Evolutionary conservation across 2,113 vertebrate species (phyloP).

Genomic region (Nothobranchius kuhntae): DNA sequence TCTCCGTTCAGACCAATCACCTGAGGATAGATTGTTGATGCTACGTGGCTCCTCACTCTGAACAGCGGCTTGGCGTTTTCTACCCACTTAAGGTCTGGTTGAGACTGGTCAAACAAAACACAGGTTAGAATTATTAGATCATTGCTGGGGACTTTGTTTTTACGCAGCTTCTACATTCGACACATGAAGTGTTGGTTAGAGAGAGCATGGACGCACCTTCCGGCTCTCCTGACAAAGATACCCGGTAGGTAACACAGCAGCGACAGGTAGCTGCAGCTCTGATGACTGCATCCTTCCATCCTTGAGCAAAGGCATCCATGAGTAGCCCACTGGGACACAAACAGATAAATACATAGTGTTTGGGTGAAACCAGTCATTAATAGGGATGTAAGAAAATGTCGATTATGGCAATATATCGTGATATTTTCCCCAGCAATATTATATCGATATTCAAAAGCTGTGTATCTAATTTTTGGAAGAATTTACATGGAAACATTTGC

Average conservation of each 20-base stretch:
- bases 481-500: no score
- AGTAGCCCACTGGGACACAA: constrained; percentile 84
- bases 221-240: constrained; percentile 87
- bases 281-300: constrained; percentile 88
- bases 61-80: constrained; percentile 92
- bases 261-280: constrained; percentile 89
- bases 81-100: constrained; percentile 91
- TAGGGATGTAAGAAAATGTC: no score
- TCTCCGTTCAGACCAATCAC: constrained; percentile 60
- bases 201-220: constrained; percentile 75
- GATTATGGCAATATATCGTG: no score
- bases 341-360: neutral
- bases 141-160: no score
- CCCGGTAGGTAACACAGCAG: constrained; percentile 85
- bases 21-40: constrained; percentile 93
- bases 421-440: no score
- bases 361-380: no score
- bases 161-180: no score
- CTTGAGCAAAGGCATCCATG: constrained; percentile 89
- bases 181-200: no score
- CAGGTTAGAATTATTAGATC: neutral
- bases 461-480: no score
- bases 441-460: no score
- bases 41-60: constrained; percentile 88
- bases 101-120: constrained; percentile 57